A percentile compares a stretch with the other conserved stretches of the same genome.
Evolutionary conservation across 2,797 vertebrate species (phyloP).

Genomic region (Saguinus oedipus): DNA sequence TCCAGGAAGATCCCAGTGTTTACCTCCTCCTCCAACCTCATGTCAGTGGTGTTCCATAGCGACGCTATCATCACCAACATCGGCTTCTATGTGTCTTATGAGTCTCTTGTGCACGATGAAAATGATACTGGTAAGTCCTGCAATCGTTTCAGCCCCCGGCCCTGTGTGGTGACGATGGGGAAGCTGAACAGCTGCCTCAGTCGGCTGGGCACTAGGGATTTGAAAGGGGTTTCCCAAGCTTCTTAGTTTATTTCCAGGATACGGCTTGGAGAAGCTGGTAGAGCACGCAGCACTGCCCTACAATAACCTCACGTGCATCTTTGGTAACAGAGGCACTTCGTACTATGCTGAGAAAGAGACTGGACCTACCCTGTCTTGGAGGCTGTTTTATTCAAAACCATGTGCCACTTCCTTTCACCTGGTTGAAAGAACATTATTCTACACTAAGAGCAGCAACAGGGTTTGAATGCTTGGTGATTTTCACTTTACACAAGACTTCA

Average conservation of each 20-base stretch:
- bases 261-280: neutral
- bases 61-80: slow-evolving; percentile 80
- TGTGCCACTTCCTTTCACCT: neutral
- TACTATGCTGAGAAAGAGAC: fast-evolving
- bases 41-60: slow-evolving; percentile 87
- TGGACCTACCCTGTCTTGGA: fast-evolving
- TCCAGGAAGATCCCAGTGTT: slow-evolving; percentile 79
- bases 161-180: fast-evolving
- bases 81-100: slow-evolving; percentile 86
- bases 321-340: fast-evolving
- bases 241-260: neutral
- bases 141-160: fast-evolving
- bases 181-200: neutral
- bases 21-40: slow-evolving; percentile 84
- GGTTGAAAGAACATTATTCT: neutral
- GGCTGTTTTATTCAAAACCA: neutral
- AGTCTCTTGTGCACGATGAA: slow-evolving; percentile 55
- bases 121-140: slow-evolving; percentile 45
- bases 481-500: neutral
- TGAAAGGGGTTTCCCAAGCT: neutral
- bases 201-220: too few species aligned
- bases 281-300: fast-evolving
- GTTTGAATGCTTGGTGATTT: neutral
- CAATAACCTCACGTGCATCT: fast-evolving
- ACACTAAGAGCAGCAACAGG: neutral